Evolutionary conservation across 2,113 vertebrate species (phyloP), one percentile per base, ranked within the genome.

Genomic region (Xiphorhynchus elegans): DNA sequence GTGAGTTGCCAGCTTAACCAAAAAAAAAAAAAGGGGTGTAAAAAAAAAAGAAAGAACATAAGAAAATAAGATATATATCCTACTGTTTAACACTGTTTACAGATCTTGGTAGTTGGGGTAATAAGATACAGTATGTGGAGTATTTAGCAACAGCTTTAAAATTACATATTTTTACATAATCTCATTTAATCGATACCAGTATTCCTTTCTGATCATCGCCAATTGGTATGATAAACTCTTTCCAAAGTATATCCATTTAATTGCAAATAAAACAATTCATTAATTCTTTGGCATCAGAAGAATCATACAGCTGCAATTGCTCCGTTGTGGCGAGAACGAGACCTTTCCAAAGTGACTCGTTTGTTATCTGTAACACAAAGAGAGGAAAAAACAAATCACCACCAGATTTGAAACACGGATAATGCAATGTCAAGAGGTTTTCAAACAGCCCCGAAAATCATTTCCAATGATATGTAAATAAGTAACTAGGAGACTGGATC

Each of bases 251-350:
- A 89, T 80, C 83, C 67, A 74, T 94, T 90, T 89, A 67, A 92
- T 56, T 95, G 93, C 81, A 95, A 85, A 94, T 96, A 94, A 96
- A 97, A 96, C 92, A 96, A 95, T 95, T 92, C 95, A 90, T 95
- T 90, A 96, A 92, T 98, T 97, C 97, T 98, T 98, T 98, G 98
- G 98, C 96, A 97, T 96, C 80, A 79, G 92, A 93, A 96, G 90
- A 98, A 98, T 99, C 99, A 98, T 94, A 98, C 98, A 89, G 98
- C 98, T 95, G 98, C 97, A 93, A 98, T 96, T 93, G 98, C 97
- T 98, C 98, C 98, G 89, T 98, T 99, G 98, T 99, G 99, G 81
- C 99, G 99, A 56, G 99, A 99, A 78, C 99, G 99, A 87, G 99
- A 99, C 97, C 99, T 98, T 98, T 99, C 99, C 98, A 99, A 97